Base-by-base conservation (phyloP, 1,140 invertebrate genomes). In the Neoseiulus cucumeris region DNA sequence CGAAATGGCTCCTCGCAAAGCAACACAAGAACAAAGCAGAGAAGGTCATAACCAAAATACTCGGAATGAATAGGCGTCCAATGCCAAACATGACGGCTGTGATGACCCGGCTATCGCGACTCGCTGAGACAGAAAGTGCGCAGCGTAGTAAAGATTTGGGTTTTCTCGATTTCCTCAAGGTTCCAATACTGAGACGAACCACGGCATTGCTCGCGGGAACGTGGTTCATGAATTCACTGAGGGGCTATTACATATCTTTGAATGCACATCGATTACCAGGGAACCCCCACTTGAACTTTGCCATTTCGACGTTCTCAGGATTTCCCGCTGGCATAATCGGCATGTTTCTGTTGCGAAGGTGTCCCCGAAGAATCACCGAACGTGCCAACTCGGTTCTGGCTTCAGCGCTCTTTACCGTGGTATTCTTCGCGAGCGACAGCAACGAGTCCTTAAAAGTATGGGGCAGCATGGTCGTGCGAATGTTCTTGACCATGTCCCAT, bases 1-100 rank as follows among this genome's bases (percentile, higher is more conserved):
- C 51, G 1, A 59, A 59, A 59, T 59, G 51, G 51, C 51, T 59
- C n/a, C 25, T 59, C 14, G 51, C 51, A 12, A 59, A 59, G 22
- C 51, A 59, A 25, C 51, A 20, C 14, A 17, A 18, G 25, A 59
- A 25, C 9, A 17, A n/a, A n/a, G 51, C 51, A 1, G 51, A 59
- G 22, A 25, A 2, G 22, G 51, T 59, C 51, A 59, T 59, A 25
- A 33, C 33, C 6, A 1, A 9, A 59, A 59, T 59, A 20, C 17
- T 59, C 12, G 33, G 22, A 12, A 59, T 59, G 51, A 59, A 59
- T 9, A 25, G 22, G 51, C 14, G 51, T 4, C 51, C 51, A 9
- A 25, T 59, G 33, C 51, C 51, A 14, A 25, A 59, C 51, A 59
- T 59, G 51, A 25, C 4, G 4, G 17, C 25, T 14, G 51, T 59